Base-by-base conservation (phyloP, 2,113 vertebrate species). In the Grallaria varia region DNA sequence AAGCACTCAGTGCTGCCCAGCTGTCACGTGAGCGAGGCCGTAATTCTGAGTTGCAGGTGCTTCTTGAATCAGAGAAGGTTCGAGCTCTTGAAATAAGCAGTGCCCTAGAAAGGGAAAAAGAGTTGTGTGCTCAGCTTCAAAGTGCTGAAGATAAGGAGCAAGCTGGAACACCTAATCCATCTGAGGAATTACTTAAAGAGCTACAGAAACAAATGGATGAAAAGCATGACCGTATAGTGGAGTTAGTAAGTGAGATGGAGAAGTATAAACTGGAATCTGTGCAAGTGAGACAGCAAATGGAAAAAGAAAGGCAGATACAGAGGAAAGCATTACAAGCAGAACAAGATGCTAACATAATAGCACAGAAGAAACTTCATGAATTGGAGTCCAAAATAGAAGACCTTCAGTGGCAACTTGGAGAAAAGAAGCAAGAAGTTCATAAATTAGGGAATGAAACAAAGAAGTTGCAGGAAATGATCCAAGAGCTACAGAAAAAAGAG, bases 191-290 rank as follows among this genome's bases (percentile, higher is more conserved):
- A 22, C 97, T 99, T 67, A 97, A 97, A 88, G 98, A 98, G 59
- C 97, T 99, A 22, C 99, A 99, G 90, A 97, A 89, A 79, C 98
- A 99, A 97, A 95, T 99, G 80, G 98, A 98, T 79, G 98, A 99
- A 90, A 99, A 99, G 44, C 98, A 99, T 53, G 72, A 97, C 42
- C 98, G 97, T 93, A 97, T 99, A 94, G 98, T 99, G 58, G 97
- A 98, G 80, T 96, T 99, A 89, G 98, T 99, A 93, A 98, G 97
- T 68, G 98, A 99, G 90, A 97, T 98, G 90, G 99, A 99, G 95
- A 97, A 95, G 40, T 98, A 98, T 82, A 98, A 98, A 95, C 97
- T 99, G 21, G 98, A 99, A 94, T 98, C 98, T 45, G 94, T 99
- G 84, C 98, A 98, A 95, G 95, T 96, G 80, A 98, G 95, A 60